Percentiles rank a stretch among this genome's conserved stretches.
phyloP scores from a whole-genome alignment of 2,888 invertebrate species.

The Selenia dentaria region DNA sequence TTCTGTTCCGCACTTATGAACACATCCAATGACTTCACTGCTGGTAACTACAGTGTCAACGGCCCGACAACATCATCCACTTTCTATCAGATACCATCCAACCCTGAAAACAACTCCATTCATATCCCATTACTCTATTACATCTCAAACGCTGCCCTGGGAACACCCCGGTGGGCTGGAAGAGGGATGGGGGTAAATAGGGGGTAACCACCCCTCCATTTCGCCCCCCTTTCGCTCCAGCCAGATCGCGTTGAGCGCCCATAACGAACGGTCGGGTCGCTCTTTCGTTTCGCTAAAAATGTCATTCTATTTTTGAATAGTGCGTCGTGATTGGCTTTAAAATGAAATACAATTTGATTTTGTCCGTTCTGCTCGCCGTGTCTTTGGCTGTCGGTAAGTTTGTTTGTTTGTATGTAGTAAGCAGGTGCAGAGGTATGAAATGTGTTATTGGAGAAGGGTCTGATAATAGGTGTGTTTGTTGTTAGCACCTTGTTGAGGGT shows the following conservation, averaged over 20 bases:
- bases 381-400: conserved; percentile 65
- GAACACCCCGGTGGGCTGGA: conserved; percentile 4
- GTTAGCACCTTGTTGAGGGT: background rate
- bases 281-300: conserved; percentile 23
- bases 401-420: background rate
- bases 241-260: conserved; percentile 53
- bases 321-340: conserved; percentile 47
- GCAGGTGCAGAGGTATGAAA: conserved; percentile 1
- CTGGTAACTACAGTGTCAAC: too few species aligned
- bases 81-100: conserved; percentile 1
- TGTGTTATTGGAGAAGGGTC: background rate
- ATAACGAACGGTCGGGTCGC: conserved; percentile 48
- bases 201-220: conserved; percentile 13
- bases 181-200: conserved; percentile 13
- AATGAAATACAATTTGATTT: conserved; percentile 62
- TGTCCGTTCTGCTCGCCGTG: conserved; percentile 57
- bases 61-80: too few species aligned
- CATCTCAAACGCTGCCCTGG: conserved; percentile 18
- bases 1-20: too few species aligned
- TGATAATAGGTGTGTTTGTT: background rate
- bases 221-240: conserved; percentile 22
- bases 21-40: too few species aligned
- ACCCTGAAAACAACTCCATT: conserved; percentile 15
- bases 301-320: conserved; percentile 40
- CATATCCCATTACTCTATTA: conserved; percentile 22